Conservation (phyloP, 2,888 invertebrate genomes). For the Imbricaverruca yamaguchii region DNA sequence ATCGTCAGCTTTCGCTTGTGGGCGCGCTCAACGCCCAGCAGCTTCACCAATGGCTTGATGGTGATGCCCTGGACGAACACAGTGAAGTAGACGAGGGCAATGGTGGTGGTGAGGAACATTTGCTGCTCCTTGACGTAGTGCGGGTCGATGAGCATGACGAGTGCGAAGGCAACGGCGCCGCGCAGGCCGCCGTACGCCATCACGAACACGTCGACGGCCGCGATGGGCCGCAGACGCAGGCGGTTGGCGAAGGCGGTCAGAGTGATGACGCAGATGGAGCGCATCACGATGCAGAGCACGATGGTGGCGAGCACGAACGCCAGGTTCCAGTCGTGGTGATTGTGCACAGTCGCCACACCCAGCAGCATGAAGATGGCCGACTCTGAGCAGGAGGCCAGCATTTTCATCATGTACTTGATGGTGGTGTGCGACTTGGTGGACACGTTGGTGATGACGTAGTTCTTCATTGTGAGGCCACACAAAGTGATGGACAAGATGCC, state of each 20-base stretch:
- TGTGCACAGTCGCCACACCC: slow-evolving; percentile 46
- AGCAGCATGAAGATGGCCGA: slow-evolving; percentile 52
- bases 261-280: slow-evolving; percentile 44
- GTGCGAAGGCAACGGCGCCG: slow-evolving; percentile 50
- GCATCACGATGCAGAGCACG: slow-evolving; percentile 43
- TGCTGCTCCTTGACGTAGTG: slow-evolving; percentile 42
- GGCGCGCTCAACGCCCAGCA: slow-evolving; percentile 42
- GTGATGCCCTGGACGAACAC: slow-evolving; percentile 44
- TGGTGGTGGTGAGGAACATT: slow-evolving; percentile 48
- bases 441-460: slow-evolving; percentile 50
- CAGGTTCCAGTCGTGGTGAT: slow-evolving; percentile 48
- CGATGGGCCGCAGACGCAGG: slow-evolving; percentile 39
- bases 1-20: slow-evolving; percentile 40
- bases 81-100: slow-evolving; percentile 47
- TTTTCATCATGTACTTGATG: slow-evolving; percentile 50
- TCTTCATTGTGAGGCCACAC: slow-evolving; percentile 49
- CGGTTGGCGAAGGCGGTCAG: slow-evolving; percentile 44
- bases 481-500: slow-evolving; percentile 46
- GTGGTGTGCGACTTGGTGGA: slow-evolving; percentile 47
- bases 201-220: slow-evolving; percentile 46
- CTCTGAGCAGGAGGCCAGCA: slow-evolving; percentile 48
- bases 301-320: slow-evolving; percentile 47
- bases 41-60: slow-evolving; percentile 47
- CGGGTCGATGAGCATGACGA: slow-evolving; percentile 42
- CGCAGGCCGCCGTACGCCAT: slow-evolving; percentile 50